Conservation (phyloP, 2,797 vertebrate genomes). For the Choloepus didactylus region DNA sequence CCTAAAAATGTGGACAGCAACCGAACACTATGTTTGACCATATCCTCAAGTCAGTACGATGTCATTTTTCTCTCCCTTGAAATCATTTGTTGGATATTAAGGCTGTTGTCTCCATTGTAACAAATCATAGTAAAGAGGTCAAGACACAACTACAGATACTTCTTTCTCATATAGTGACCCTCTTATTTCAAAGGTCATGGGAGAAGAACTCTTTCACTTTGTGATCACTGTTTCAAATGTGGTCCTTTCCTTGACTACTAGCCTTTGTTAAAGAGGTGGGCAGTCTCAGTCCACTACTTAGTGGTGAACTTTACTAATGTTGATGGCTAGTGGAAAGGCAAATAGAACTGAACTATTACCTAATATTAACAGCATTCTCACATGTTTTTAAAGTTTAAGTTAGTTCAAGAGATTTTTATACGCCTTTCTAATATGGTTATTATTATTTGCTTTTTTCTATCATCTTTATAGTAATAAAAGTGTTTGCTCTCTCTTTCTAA, state of each 20-base stretch:
- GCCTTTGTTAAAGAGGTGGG: slow-evolving; percentile 66
- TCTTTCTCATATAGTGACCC: slow-evolving; percentile 75
- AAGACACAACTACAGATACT: slow-evolving; percentile 66
- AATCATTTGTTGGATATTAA: slow-evolving; percentile 67
- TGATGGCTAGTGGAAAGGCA: slow-evolving; percentile 2
- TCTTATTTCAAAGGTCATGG: slow-evolving; percentile 81
- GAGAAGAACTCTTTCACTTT: slow-evolving; percentile 79
- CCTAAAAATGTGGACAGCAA: slow-evolving; percentile 7
- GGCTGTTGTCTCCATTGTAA: slow-evolving; percentile 59
- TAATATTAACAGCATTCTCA: not conserved
- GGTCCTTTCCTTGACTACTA: slow-evolving; percentile 17
- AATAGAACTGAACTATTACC: not conserved
- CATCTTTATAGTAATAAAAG: not conserved
- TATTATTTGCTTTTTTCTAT: not conserved
- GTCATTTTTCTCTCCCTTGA: slow-evolving; percentile 65
- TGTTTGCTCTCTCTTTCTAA: not conserved
- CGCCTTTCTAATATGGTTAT: not conserved
- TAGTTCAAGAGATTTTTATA: not conserved
- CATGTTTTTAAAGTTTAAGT: slow-evolving; percentile 31
- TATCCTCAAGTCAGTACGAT: not conserved
- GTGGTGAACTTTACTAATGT: not conserved
- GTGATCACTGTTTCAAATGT: slow-evolving; percentile 71
- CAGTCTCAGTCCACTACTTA: not conserved
- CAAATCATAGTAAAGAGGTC: slow-evolving; percentile 77
- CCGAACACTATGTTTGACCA: not conserved